Evolutionary conservation across 1,140 invertebrate species (phyloP), one percentile per base, ranked within the genome.

Genomic region (Drosophila neocordata): DNA sequence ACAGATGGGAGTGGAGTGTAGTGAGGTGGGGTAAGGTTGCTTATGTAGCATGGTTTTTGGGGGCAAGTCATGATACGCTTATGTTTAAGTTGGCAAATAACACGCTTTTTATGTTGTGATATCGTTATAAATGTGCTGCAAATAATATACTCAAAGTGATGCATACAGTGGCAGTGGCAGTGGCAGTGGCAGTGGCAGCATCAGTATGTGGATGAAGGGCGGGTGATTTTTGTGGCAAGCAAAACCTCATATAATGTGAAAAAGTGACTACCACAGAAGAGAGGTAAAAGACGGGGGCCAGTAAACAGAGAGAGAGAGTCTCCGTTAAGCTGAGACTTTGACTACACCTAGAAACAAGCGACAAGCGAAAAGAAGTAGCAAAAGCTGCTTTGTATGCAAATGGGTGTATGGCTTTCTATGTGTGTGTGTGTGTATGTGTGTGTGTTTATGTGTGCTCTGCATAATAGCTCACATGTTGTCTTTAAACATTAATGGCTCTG

Each of bases 401-500:
- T 38, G 1, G 38, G 7, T 35, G 51, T 18, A 12, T 52, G 31
- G 34, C 52, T 22, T 12, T 56, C 9, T 37, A 57, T 15, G 59
- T 37, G 52, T 31, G 13, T 59, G 62, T 38, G 13, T 56, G 8
- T 35, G 13, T 35, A 34, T 37, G 18, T 34, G n/a, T 38, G 4
- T 18, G 7, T 38, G 4, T 57, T 57, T 69, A 79, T 79, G 34
- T 41, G 18, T 59, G 15, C 20, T 65, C 62, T 73, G 66, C 77
- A 31, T 31, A 31, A 31, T 31, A 6, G 74, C 38, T 79, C 77
- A 70, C 77, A 64, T 31, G 27, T 31, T 31, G 27, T 31, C 70
- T 79, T 80, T 72, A 31, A 31, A 81, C 73, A 78, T 77, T 81
- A 81, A 81, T 81, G 27, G 27, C 4, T 6, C 27, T 6, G 27